phyloP scores from a whole-genome alignment of 2,113 vertebrate species.

The Seriola aureovittata region DNA sequence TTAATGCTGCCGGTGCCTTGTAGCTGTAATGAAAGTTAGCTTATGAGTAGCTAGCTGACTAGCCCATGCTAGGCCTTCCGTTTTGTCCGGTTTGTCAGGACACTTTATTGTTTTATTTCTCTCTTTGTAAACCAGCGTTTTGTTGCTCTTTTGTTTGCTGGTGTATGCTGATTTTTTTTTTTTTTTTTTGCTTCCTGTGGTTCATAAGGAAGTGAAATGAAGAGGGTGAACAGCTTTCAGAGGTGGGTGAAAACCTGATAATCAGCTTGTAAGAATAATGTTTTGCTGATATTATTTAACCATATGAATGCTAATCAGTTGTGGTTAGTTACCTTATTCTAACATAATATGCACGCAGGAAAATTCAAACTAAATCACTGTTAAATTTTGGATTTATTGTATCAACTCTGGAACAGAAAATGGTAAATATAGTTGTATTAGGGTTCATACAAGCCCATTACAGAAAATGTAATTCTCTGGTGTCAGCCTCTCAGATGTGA shows the following conservation, averaged over 20 bases:
- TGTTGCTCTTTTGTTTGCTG: slow-evolving; percentile 10
- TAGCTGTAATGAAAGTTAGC: slow-evolving; percentile 57
- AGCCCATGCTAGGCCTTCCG: slow-evolving; percentile 67
- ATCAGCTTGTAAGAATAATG: not conserved
- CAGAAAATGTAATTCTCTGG: not conserved
- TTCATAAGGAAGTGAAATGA: slow-evolving; percentile 54
- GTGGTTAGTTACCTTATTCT: not conserved
- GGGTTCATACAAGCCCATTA: not conserved
- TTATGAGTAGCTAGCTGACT: slow-evolving; percentile 42
- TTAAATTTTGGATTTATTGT: not conserved
- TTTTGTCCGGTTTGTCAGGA: slow-evolving; percentile 26
- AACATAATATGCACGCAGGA: not conserved
- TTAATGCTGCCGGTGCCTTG: slow-evolving; percentile 52
- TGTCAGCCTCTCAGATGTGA: not conserved
- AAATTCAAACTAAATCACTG: not conserved
- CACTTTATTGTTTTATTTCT: slow-evolving; percentile 31
- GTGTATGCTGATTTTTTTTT: not conserved
- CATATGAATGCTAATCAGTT: no score
- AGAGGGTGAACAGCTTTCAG: slow-evolving; percentile 74
- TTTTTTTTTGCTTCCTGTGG: not conserved
- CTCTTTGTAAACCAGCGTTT: not conserved
- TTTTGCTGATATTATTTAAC: no score
- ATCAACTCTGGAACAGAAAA: not conserved
- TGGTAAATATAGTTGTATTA: not conserved
- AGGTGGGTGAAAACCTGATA: slow-evolving; percentile 69